Evolutionary conservation across 2,113 vertebrate species (phyloP).

Genomic region (Felis chaus): DNA sequence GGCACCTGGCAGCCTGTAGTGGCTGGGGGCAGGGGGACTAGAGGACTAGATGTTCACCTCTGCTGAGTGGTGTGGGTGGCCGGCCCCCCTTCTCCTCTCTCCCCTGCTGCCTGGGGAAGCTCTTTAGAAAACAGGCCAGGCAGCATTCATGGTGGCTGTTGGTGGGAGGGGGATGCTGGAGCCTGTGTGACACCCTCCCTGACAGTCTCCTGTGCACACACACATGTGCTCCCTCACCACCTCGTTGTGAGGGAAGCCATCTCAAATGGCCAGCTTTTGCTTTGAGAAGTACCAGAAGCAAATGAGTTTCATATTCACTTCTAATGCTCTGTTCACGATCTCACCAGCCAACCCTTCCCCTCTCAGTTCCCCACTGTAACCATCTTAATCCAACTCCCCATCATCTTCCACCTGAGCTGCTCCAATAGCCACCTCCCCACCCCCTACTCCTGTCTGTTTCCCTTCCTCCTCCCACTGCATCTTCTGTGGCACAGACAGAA

Average conservation of each 20-base stretch:
- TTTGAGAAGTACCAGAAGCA: constrained; percentile 41
- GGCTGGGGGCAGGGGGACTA: not conserved
- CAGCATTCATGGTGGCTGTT: not conserved
- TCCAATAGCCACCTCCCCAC: not conserved
- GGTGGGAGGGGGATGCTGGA: not conserved
- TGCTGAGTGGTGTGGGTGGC: constrained; percentile 49
- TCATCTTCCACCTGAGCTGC: not conserved
- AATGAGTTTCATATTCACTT: not conserved
- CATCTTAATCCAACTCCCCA: not conserved
- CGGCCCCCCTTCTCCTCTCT: constrained; percentile 1
- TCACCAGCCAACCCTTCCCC: not conserved
- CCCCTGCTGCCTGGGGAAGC: constrained; percentile 56
- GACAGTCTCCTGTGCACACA: not conserved
- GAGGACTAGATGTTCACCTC: constrained; percentile 55
- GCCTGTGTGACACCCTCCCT: not conserved
- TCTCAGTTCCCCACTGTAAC: not conserved
- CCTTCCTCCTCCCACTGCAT: not conserved
- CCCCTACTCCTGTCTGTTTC: not conserved
- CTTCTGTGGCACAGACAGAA: not conserved
- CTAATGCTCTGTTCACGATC: not conserved
- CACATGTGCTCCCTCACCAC: not conserved
- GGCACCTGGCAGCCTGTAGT: constrained; percentile 57
- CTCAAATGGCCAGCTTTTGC: constrained; percentile 29
- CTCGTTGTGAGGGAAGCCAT: constrained; percentile 26
- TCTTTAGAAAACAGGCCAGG: constrained; percentile 65